phyloP scores from a whole-genome alignment of 2,888 invertebrate genomes.

The Strigamia transsilvanica region DNA sequence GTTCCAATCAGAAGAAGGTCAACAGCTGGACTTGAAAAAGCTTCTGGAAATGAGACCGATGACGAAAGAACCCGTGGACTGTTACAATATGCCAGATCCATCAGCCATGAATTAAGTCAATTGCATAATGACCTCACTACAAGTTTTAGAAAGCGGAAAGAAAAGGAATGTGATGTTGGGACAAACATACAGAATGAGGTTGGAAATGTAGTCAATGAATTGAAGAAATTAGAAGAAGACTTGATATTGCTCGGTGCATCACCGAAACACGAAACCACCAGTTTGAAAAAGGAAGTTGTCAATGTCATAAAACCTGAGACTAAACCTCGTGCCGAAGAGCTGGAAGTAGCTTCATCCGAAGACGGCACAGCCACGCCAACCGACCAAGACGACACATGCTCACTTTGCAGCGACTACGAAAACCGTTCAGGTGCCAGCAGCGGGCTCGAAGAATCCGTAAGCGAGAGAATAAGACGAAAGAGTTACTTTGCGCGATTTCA shows the following conservation, averaged over 20 bases:
- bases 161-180: neutral
- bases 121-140: neutral
- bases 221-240: constrained; percentile 34
- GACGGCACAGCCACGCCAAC: constrained; percentile 54
- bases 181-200: neutral
- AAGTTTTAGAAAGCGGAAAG: neutral
- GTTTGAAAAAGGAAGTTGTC: neutral
- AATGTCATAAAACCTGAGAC: neutral
- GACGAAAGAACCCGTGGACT: neutral
- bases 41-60: neutral
- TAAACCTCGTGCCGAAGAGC: neutral
- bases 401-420: constrained; percentile 60
- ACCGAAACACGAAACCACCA: neutral
- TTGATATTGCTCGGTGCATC: neutral
- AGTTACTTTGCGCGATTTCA: constrained; percentile 90
- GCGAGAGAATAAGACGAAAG: constrained; percentile 85
- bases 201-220: constrained; percentile 21
- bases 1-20: neutral
- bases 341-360: neutral
- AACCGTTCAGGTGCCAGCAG: constrained; percentile 59
- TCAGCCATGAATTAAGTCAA: constrained; percentile 48
- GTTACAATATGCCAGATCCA: constrained; percentile 22
- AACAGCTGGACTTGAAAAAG: neutral
- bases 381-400: constrained; percentile 73
- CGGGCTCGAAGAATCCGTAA: constrained; percentile 74